Evolutionary conservation across 2,797 vertebrate species (phyloP), one percentile per base, ranked within the genome.

Genomic region (Pseudotriccus pelzelni): DNA sequence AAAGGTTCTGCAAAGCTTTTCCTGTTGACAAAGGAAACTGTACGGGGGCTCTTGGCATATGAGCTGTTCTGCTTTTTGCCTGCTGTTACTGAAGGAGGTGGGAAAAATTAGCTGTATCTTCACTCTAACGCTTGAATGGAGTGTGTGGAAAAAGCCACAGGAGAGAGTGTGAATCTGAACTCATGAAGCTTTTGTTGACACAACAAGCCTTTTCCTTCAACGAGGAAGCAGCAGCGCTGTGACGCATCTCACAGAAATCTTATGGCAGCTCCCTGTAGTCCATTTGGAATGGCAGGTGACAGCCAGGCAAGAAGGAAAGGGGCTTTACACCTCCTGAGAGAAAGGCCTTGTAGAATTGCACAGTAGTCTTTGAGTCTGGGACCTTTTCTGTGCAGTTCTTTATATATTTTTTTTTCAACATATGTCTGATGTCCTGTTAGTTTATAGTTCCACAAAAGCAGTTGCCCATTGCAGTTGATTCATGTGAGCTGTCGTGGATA

Each of bases 111-210:
- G 69, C 50, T 66, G 50, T 59, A 0, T 73, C 86, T 77, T 90
- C 62, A 81, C 1, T 58, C 36, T 78, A 27, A 76, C 66, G 50
- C 50, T 62, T 86, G 58, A 90, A 46, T 10, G 27, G 20, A 12
- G 25, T 73, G 56, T 84, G 73, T 89, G 87, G 82, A 73, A 73
- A 93, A 95, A 91, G 62, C 80, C 63, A 39, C 47, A 49, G 70
- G 36, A 69, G 73, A 86, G 78, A 55, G 64, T 68, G 81, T 27
- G 64, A 89, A 72, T 92, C 66, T 59, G 80, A 82, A 41, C 69
- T 78, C 25, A 1, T 53, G 58, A 83, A 72, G 59, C 23, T 84
- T 44, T 53, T 90, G 88, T 91, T 95, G 85, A 79, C 30, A 55
- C 37, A 93, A 85, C 60, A 93, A 80, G 68, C 49, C 37, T 87